These are phyloP conservation scores for Montifringilla adamsi DNA, from an alignment of 2,113 vertebrate genomes.

Conservation along the genomic window DNA sequence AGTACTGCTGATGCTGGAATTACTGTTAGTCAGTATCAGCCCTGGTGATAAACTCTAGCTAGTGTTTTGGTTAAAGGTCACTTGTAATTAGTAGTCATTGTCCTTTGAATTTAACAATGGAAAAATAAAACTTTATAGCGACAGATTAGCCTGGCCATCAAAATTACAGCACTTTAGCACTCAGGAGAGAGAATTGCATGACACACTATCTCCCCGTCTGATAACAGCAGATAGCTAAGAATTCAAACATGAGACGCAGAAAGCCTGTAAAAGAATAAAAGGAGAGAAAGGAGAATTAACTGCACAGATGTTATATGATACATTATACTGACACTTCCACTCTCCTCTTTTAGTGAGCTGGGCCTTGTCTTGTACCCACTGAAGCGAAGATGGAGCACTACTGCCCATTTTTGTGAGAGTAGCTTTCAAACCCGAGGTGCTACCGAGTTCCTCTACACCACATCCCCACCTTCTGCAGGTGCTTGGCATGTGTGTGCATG, in stretches of 20 bases:
- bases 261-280: slow-evolving; percentile 40
- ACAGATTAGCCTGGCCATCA: slow-evolving; percentile 47
- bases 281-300: slow-evolving; percentile 23
- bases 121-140: slow-evolving; percentile 28
- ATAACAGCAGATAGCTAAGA: slow-evolving; percentile 38
- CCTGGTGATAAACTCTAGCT: background rate
- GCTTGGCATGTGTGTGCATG: accelerated
- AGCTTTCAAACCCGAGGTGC: background rate
- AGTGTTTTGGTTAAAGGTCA: slow-evolving; percentile 44
- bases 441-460: background rate
- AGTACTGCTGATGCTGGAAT: background rate
- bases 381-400: background rate
- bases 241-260: background rate
- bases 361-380: background rate
- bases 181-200: slow-evolving; percentile 35
- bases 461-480: background rate
- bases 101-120: slow-evolving; percentile 46
- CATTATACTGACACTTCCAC: background rate
- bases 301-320: background rate
- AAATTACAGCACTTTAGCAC: slow-evolving; percentile 54
- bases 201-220: background rate
- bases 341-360: background rate
- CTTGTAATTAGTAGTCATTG: slow-evolving; percentile 43
- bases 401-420: background rate
- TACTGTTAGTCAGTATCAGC: background rate